A percentile compares a stretch with the other conserved stretches of the same genome.
Conservation (phyloP, 2,113 vertebrate genomes). For the Tauraco erythrolophus region DNA sequence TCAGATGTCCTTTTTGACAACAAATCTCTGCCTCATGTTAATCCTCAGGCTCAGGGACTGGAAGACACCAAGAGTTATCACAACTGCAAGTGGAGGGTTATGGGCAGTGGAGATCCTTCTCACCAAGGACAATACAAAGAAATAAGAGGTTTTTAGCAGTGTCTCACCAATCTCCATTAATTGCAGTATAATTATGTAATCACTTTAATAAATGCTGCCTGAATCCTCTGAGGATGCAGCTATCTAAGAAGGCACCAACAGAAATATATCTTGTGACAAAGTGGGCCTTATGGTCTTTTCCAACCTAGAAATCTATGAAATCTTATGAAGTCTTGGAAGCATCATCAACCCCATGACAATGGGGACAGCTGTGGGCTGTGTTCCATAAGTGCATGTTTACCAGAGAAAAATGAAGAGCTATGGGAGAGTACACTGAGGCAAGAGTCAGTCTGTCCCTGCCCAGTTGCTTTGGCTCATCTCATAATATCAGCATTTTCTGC, state of each 20-base stretch:
- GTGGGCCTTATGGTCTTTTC: no score
- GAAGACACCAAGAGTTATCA: not conserved
- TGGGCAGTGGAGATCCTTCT: not conserved
- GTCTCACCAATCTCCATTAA: not conserved
- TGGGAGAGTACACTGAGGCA: not conserved
- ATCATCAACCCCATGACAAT: fast-evolving
- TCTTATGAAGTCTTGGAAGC: not conserved
- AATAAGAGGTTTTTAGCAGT: not conserved
- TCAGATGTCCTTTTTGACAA: not conserved
- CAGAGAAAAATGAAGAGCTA: not conserved
- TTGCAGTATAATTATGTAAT: not conserved
- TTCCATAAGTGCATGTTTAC: fast-evolving
- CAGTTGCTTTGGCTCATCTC: not conserved
- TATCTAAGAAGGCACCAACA: not conserved
- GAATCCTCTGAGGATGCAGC: not conserved
- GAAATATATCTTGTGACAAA: not conserved
- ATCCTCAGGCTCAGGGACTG: not conserved
- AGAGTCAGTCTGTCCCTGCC: not conserved
- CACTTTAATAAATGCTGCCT: not conserved
- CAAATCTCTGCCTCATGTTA: not conserved
- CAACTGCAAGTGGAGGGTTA: not conserved
- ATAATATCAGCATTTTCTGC: fast-evolving
- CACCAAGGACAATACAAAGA: not conserved
- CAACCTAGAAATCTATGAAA: no score
- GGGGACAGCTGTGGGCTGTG: no score